Conservation (phyloP, 2,113 vertebrate species). For the Odobenus rosmarus region DNA sequence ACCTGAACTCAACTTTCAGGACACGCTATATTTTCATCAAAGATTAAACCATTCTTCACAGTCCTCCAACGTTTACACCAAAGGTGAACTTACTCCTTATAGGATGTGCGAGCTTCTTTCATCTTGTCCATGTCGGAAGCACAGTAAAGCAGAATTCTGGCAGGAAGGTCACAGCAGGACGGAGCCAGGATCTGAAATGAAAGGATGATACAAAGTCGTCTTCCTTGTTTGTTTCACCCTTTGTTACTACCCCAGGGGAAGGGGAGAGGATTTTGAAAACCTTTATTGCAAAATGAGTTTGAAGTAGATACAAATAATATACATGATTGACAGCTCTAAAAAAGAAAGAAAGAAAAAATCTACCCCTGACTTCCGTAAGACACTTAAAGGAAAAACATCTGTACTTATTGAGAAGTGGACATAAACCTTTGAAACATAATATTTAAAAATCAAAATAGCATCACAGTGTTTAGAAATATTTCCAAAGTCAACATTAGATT, state of each 20-base stretch:
- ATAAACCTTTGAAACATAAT: constrained; percentile 37
- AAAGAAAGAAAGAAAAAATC: constrained; percentile 6
- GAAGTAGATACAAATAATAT: constrained; percentile 65
- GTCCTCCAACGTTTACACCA: constrained; percentile 31
- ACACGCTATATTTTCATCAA: constrained; percentile 44
- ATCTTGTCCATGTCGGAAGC: constrained; percentile 24
- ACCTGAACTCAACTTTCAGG: constrained; percentile 23
- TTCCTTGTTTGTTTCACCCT: constrained; percentile 65
- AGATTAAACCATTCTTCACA: constrained; percentile 50
- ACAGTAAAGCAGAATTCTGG: neutral
- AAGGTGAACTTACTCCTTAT: constrained; percentile 44
- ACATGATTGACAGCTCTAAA: constrained; percentile 63
- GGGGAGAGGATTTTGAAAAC: constrained; percentile 64
- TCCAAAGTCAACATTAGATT: constrained; percentile 48
- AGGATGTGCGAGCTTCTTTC: constrained; percentile 41
- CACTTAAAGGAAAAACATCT: constrained; percentile 10
- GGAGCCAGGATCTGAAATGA: constrained; percentile 49
- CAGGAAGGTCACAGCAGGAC: constrained; percentile 43
- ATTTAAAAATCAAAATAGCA: constrained; percentile 50
- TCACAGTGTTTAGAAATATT: constrained; percentile 20
- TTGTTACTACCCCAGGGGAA: constrained; percentile 49
- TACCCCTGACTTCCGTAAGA: constrained; percentile 2
- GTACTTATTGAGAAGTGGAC: constrained; percentile 50
- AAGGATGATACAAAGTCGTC: constrained; percentile 60
- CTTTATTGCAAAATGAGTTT: constrained; percentile 73